Conservation (phyloP, 2,888 invertebrate species). For the Antheraea yamamai region DNA sequence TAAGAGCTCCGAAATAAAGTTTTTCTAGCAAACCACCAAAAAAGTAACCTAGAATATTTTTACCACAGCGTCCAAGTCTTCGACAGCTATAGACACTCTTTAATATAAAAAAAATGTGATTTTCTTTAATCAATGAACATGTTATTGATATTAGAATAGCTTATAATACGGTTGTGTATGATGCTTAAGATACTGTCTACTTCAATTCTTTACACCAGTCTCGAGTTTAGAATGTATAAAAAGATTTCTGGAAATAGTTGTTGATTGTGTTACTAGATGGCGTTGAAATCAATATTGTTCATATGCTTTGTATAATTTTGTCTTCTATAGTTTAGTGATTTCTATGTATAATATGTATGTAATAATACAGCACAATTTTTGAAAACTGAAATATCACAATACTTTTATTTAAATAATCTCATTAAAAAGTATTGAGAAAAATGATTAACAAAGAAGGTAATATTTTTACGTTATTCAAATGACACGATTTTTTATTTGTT, state of each 20-base stretch:
- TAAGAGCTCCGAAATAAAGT: no score
- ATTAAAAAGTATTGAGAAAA: no score
- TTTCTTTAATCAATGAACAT: neutral
- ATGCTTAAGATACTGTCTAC: no score
- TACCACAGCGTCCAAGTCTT: neutral
- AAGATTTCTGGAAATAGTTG: neutral
- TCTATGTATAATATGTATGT: neutral
- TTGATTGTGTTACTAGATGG: neutral
- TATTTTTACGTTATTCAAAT: no score
- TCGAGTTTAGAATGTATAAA: no score
- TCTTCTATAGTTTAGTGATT: neutral
- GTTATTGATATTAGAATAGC: neutral
- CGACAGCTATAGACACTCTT: neutral
- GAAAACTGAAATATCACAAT: no score
- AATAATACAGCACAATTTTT: no score
- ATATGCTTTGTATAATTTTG: neutral
- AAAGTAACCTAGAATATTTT: no score
- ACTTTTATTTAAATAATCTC: no score
- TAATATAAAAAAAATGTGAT: neutral
- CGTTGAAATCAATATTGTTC: neutral
- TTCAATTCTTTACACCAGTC: no score
- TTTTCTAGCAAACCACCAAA: neutral
- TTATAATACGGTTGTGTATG: no score
- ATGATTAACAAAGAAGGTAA: no score
- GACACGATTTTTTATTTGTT: neutral